phyloP scores from a whole-genome alignment of 1,140 invertebrate genomes.

The Teleogryllus occipitalis region DNA sequence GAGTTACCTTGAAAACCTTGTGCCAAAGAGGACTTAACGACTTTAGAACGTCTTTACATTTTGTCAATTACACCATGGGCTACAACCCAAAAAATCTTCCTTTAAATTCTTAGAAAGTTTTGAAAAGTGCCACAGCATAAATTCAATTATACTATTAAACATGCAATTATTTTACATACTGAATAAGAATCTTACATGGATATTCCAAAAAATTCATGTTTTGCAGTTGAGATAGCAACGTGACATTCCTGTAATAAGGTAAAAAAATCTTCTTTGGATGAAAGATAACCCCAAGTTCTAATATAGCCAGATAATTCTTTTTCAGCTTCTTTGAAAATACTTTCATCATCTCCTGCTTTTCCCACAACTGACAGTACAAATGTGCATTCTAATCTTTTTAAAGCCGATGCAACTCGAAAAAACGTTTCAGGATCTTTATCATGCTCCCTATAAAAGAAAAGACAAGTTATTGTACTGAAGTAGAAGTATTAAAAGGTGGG shows the following conservation, averaged over 20 bases:
- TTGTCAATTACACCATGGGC: no score
- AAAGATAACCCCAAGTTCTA: slow-evolving; percentile 50
- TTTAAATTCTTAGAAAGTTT: no score
- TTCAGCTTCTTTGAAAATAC: slow-evolving; percentile 44
- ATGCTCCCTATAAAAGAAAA: slow-evolving; percentile 50
- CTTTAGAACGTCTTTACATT: no score
- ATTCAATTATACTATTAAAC: no score
- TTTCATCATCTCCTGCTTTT: slow-evolving; percentile 48
- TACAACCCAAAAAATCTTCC: no score
- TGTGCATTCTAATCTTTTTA: slow-evolving; percentile 44
- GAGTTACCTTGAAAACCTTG: no score
- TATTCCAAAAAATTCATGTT: slow-evolving; percentile 70
- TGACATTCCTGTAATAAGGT: slow-evolving; percentile 45
- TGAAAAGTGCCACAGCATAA: no score
- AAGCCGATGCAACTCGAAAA: slow-evolving; percentile 45
- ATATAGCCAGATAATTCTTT: slow-evolving; percentile 45
- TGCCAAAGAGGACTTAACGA: no score
- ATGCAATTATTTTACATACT: no score
- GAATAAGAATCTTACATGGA: slow-evolving; percentile 45
- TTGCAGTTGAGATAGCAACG: slow-evolving; percentile 62
- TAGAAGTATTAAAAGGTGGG: no score
- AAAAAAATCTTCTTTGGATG: slow-evolving; percentile 48
- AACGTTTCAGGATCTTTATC: slow-evolving; percentile 65
- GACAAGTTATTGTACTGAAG: background rate
- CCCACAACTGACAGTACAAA: slow-evolving; percentile 58